A percentile compares a stretch with the other conserved stretches of the same genome.
Conservation (phyloP, 2,113 vertebrate genomes). For the Leptobrachium leishanense region DNA sequence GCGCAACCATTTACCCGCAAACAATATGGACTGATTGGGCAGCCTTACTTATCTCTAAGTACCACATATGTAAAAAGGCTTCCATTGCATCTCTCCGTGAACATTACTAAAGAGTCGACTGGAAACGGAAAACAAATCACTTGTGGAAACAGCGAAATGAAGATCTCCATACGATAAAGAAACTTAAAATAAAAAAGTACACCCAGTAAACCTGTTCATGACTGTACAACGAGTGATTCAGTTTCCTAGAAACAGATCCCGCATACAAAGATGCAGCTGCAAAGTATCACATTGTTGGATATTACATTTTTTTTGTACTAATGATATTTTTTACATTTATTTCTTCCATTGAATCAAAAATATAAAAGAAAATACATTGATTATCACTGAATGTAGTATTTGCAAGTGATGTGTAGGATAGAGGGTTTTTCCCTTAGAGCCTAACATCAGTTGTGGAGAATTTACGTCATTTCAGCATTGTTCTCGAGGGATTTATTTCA, state of each 20-base stretch:
- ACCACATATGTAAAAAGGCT: conserved; percentile 29
- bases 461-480: too few relatives aligned
- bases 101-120: conserved; percentile 25
- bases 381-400: too few relatives aligned
- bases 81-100: conserved; percentile 38
- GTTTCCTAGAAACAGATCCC: conserved; percentile 37
- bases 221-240: conserved; percentile 34
- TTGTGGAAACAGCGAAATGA: conserved; percentile 31
- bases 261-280: conserved; percentile 45
- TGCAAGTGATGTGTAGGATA: too few relatives aligned
- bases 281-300: not conserved
- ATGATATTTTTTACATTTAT: not conserved
- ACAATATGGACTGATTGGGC: conserved; percentile 48
- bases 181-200: conserved; percentile 3
- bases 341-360: conserved; percentile 10
- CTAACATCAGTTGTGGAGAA: too few relatives aligned
- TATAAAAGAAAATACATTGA: not conserved
- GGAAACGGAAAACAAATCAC: not conserved
- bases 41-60: conserved; percentile 45
- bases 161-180: conserved; percentile 34
- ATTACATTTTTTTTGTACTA: conserved; percentile 1
- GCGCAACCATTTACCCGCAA: conserved; percentile 36
- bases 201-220: conserved; percentile 14
- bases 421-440: too few relatives aligned
- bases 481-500: too few relatives aligned